Conservation (phyloP, 2,113 vertebrate species). For the Setophaga kirtlandii region DNA sequence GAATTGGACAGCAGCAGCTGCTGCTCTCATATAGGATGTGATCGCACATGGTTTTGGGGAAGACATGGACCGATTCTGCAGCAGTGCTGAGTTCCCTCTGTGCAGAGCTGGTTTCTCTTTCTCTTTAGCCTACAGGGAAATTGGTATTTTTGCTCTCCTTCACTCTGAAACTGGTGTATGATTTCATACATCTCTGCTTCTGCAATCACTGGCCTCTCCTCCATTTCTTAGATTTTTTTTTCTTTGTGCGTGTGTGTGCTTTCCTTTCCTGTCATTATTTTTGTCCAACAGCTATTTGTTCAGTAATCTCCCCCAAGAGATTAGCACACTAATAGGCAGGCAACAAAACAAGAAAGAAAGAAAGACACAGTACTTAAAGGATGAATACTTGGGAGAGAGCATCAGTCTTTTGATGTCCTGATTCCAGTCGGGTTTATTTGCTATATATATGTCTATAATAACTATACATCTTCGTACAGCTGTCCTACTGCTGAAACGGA, state of each 20-base stretch:
- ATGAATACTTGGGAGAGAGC: slow-evolving; percentile 54
- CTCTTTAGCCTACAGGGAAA: background rate
- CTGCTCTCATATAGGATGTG: background rate
- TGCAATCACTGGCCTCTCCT: background rate
- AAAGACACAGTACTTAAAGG: slow-evolving; percentile 58
- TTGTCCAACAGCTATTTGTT: slow-evolving; percentile 66
- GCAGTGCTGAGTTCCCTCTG: background rate
- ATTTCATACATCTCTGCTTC: background rate
- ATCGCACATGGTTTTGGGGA: background rate
- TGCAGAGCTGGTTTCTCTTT: background rate
- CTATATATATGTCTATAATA: slow-evolving; percentile 64
- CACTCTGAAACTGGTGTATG: background rate
- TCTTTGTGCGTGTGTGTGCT: background rate
- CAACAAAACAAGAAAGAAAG: slow-evolving; percentile 64
- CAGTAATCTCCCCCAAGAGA: slow-evolving; percentile 63
- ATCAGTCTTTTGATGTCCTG: slow-evolving; percentile 63
- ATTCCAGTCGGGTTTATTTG: slow-evolving; percentile 61
- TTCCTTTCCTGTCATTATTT: slow-evolving; percentile 60
- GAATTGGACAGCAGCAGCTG: background rate
- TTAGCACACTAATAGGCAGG: slow-evolving; percentile 65
- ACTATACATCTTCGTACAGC: slow-evolving; percentile 39
- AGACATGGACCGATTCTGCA: background rate
- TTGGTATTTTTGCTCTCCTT: background rate
- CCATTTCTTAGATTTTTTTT: background rate
- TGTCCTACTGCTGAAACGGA: background rate